Conservation (phyloP, 2,888 invertebrate genomes). For the Apocheima hispidaria region DNA sequence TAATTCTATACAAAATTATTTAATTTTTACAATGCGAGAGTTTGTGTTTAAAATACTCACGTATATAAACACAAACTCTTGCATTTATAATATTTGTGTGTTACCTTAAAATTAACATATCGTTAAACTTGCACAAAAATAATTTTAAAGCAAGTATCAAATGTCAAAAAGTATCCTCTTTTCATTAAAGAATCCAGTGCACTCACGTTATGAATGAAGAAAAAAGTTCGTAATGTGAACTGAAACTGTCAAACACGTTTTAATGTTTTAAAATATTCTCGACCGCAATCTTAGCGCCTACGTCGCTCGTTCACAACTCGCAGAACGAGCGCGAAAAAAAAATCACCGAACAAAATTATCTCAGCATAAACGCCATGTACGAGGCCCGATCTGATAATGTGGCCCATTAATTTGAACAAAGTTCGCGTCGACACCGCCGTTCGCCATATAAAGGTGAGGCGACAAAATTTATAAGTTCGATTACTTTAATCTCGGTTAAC, state of each 20-base stretch:
- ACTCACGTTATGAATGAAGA: slow-evolving; percentile 17
- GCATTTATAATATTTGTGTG: too few relatives aligned
- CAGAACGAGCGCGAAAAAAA: slow-evolving; percentile 65
- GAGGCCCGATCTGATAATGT: slow-evolving; percentile 84
- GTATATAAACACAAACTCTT: too few relatives aligned
- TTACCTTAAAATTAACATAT: too few relatives aligned
- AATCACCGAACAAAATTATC: slow-evolving; percentile 81
- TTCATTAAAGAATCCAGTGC: background rate
- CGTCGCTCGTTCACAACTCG: slow-evolving; percentile 48
- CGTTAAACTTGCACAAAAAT: too few relatives aligned
- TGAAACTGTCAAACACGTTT: slow-evolving; percentile 28
- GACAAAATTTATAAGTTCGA: slow-evolving; percentile 87
- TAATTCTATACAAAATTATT: too few relatives aligned
- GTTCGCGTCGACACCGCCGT: slow-evolving; percentile 84
- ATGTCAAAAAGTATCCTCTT: too few relatives aligned
- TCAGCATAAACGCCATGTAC: slow-evolving; percentile 85
- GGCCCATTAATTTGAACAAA: slow-evolving; percentile 85
- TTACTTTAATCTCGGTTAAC: slow-evolving; percentile 86
- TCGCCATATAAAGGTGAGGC: slow-evolving; percentile 85
- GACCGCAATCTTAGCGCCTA: slow-evolving; percentile 54
- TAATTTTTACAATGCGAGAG: too few relatives aligned
- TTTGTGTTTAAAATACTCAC: too few relatives aligned
- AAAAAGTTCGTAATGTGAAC: slow-evolving; percentile 13
- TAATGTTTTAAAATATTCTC: slow-evolving; percentile 29
- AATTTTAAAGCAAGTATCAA: too few relatives aligned